Base-by-base conservation (phyloP, 2,113 vertebrate genomes). In the Myocastor coypus region DNA sequence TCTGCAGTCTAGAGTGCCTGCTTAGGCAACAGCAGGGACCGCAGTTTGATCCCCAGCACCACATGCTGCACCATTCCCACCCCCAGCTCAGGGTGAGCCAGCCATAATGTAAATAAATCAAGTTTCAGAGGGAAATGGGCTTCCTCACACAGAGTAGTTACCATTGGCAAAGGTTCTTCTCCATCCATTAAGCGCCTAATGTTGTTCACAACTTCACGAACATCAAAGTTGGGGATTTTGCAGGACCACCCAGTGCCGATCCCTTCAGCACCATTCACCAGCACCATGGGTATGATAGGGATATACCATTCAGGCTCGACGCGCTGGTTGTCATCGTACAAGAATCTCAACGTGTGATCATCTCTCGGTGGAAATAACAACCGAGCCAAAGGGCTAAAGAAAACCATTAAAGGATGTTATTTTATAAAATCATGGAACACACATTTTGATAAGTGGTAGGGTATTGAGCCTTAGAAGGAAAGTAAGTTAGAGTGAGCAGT, bases 231-330 rank as follows among this genome's bases (percentile, higher is more conserved):
- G 82, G 99, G 99, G 83, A 99, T 98, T 98, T 98, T 99, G 92
- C 99, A 99, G 97, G 99, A 99, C 99, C 99, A 99, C 92, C 99
- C 99, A 3, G 99, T 99, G 80, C 99, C 99, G 20, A 99, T 99
- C 30, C 99, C 99, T 17, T 99, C 99, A 0, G 99, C 97, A 0
- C 99, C 99, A 2, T 99, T 99, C 92, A 99, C 98, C 92, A 99
- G 98, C 95, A 99, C 98, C 93, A 98, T 99, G 3, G 99, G 99
- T 75, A 99, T 99, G 97, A 99, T 99, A 26, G 99, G 99, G 3
- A 99, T 99, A 96, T 99, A 99, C 99, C 99, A 99, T 95, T 99
- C 99, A 0, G 99, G 99, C 98, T 99, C 99, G 73, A 99, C 99
- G 0, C 99, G 99, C 20, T 99, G 99, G 94, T 99, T 99, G 98